A percentile compares a stretch with the other conserved stretches of the same genome.
phyloP scores from a whole-genome alignment of 1,140 invertebrate genomes.

The Physella acuta region DNA sequence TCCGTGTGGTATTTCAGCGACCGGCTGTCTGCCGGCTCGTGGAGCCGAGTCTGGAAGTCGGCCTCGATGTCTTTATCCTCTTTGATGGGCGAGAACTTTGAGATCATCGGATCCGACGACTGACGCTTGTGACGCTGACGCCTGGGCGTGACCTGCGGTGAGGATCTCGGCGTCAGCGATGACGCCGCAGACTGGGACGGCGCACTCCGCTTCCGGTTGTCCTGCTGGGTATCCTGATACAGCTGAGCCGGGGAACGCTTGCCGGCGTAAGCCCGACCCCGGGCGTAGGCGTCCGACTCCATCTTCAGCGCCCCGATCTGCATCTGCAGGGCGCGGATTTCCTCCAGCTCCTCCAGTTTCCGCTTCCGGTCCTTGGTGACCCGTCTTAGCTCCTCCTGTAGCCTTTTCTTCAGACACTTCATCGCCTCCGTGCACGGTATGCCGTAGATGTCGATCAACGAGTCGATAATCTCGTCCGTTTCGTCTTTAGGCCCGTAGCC shows the following conservation, averaged over 20 bases:
- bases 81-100: slow-evolving; percentile 64
- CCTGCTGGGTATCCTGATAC: background rate
- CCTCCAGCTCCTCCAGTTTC: slow-evolving; percentile 61
- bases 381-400: slow-evolving; percentile 65
- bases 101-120: slow-evolving; percentile 57
- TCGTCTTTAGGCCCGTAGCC: slow-evolving; percentile 42
- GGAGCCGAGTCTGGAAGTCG: slow-evolving; percentile 42
- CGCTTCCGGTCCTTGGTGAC: slow-evolving; percentile 59
- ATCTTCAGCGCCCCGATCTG: slow-evolving; percentile 55
- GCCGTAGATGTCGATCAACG: slow-evolving; percentile 53
- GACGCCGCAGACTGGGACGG: slow-evolving; percentile 27
- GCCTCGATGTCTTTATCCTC: slow-evolving; percentile 64
- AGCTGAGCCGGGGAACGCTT: slow-evolving; percentile 13
- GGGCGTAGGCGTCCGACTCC: slow-evolving; percentile 37
- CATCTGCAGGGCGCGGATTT: slow-evolving; percentile 53
- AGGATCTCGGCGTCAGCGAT: slow-evolving; percentile 42
- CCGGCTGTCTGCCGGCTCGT: slow-evolving; percentile 16
- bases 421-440: slow-evolving; percentile 63
- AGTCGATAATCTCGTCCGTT: slow-evolving; percentile 54
- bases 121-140: slow-evolving; percentile 55
- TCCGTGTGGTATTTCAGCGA: slow-evolving; percentile 41
- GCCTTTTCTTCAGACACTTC: slow-evolving; percentile 63
- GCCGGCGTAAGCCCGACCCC: slow-evolving; percentile 22
- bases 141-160: slow-evolving; percentile 55
- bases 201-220: slow-evolving; percentile 16